Evolutionary conservation across 1,140 invertebrate genomes (phyloP).

Genomic region (Cydia splendana): DNA sequence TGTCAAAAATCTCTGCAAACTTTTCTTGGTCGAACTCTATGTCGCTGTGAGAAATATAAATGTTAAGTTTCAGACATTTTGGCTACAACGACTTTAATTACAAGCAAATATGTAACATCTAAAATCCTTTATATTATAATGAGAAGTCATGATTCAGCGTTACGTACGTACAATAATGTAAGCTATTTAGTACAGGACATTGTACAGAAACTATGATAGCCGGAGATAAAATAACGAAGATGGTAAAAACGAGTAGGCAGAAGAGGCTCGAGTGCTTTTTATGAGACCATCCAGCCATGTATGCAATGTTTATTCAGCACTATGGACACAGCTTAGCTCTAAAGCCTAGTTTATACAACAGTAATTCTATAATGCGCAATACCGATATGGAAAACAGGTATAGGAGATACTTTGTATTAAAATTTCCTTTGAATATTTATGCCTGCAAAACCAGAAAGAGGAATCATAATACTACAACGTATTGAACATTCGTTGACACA

Average conservation of each 20-base stretch:
- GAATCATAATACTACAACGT: constrained; percentile 4
- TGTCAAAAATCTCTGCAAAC: too few species aligned
- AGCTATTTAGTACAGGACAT: neutral
- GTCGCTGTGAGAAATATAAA: too few species aligned
- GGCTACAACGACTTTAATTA: too few species aligned
- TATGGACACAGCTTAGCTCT: constrained; percentile 16
- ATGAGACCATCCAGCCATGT: constrained; percentile 19
- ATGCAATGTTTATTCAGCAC: constrained; percentile 19
- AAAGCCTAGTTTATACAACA: constrained; percentile 11
- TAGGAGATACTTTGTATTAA: constrained; percentile 15
- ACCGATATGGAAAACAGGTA: constrained; percentile 14
- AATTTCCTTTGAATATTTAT: constrained; percentile 9
- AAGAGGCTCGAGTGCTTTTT: constrained; percentile 3
- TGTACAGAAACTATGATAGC: neutral
- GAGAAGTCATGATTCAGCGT: neutral
- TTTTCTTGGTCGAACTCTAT: too few species aligned
- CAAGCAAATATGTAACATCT: neutral
- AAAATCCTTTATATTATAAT: neutral
- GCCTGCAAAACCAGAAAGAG: constrained; percentile 1
- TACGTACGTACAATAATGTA: neutral
- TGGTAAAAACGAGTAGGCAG: constrained; percentile 13
- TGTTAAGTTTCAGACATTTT: too few species aligned
- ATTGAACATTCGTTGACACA: constrained; percentile 7
- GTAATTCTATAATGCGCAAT: constrained; percentile 15
- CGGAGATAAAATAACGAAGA: constrained; percentile 5